Conservation (phyloP, 2,113 vertebrate species). For the Ramphastos sulfuratus region DNA sequence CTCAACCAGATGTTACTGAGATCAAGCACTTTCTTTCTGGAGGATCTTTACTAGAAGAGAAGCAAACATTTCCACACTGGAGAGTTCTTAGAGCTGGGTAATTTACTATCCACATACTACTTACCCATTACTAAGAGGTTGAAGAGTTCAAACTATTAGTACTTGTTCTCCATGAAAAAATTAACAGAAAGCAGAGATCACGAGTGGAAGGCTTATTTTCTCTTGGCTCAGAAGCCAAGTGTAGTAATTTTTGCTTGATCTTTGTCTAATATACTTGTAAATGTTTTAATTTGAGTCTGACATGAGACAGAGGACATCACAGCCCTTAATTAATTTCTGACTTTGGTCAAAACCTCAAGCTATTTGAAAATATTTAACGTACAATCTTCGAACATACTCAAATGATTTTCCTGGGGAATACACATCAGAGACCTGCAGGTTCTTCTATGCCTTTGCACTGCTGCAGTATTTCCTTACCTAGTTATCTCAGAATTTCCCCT, state of each 20-base stretch:
- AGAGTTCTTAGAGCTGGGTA: background rate
- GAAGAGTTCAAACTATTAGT: background rate
- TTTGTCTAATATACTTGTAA: background rate
- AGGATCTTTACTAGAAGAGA: background rate
- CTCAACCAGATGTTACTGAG: background rate
- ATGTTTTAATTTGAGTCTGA: background rate
- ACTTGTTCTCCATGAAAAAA: background rate
- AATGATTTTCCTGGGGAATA: background rate
- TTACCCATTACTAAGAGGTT: background rate
- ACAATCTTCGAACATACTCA: background rate
- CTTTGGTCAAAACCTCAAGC: background rate
- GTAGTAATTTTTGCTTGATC: background rate
- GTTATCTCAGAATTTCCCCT: background rate
- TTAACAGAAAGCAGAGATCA: background rate
- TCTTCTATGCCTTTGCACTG: background rate
- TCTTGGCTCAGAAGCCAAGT: background rate
- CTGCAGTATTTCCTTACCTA: background rate
- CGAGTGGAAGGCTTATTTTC: background rate
- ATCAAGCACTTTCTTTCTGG: background rate
- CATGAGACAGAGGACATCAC: background rate
- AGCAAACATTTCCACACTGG: background rate
- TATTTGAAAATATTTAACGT: background rate
- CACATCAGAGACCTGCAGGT: background rate
- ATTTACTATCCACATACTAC: background rate
- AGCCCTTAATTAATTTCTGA: background rate